Percentiles rank a stretch among this genome's conserved stretches.
Evolutionary conservation across 2,797 vertebrate genomes (phyloP).

Genomic region (Brotogeris chrysoptera): DNA sequence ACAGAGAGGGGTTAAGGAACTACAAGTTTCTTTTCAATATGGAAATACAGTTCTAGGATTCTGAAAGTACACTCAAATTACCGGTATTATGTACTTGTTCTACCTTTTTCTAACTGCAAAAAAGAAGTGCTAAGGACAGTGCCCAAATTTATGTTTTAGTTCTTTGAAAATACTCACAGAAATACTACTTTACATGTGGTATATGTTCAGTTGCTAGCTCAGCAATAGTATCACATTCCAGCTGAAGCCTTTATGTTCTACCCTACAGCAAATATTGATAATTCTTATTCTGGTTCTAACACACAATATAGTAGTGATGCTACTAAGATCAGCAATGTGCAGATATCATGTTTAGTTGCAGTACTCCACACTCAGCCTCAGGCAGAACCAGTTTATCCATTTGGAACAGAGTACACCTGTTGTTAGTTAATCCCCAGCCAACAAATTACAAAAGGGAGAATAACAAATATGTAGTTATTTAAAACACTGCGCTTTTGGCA

Average conservation of each 20-base stretch:
- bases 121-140: not conserved
- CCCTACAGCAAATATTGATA: not conserved
- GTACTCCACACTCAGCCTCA: not conserved
- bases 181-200: not conserved
- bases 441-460: constrained; percentile 24
- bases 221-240: not conserved
- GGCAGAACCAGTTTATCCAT: not conserved
- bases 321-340: not conserved
- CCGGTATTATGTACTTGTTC: not conserved
- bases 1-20: not conserved
- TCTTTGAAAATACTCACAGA: not conserved
- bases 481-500: not conserved
- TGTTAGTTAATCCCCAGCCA: not conserved
- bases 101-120: not conserved
- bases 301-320: not conserved
- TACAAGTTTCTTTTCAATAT: not conserved
- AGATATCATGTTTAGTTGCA: not conserved
- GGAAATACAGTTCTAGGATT: not conserved
- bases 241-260: not conserved
- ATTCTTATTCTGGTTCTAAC: not conserved
- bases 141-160: not conserved
- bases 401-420: not conserved
- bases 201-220: not conserved
- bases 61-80: not conserved
- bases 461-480: not conserved